phyloP scores from a whole-genome alignment of 2,113 vertebrate genomes.

The Tonatia bakeri region DNA sequence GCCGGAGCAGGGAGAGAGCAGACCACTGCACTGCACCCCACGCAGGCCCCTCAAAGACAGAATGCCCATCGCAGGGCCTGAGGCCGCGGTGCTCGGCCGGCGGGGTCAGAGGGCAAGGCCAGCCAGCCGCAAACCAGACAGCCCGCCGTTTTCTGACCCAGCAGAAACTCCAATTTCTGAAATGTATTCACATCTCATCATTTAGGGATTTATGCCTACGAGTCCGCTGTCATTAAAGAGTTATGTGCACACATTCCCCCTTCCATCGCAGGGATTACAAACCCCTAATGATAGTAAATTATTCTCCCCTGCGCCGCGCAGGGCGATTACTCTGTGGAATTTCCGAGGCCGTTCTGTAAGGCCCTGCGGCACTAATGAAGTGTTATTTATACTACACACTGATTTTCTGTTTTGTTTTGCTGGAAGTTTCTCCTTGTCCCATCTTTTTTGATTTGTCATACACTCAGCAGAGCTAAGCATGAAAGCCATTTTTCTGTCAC shows the following conservation, averaged over 20 bases:
- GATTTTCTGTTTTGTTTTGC: slow-evolving; percentile 70
- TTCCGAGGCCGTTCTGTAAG: slow-evolving; percentile 47
- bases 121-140: background rate
- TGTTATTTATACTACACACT: slow-evolving; percentile 64
- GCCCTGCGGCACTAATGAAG: slow-evolving; percentile 59
- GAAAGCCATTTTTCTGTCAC: slow-evolving; percentile 70
- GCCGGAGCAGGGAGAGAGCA: background rate
- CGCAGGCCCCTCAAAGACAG: background rate
- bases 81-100: background rate
- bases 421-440: slow-evolving; percentile 67
- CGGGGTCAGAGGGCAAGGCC: background rate
- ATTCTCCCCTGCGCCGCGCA: slow-evolving; percentile 25
- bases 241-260: slow-evolving; percentile 68
- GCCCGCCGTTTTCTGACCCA: slow-evolving; percentile 33
- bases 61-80: background rate
- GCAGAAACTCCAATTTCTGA: slow-evolving; percentile 66
- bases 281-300: slow-evolving; percentile 64
- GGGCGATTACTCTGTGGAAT: slow-evolving; percentile 54
- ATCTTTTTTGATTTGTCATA: slow-evolving; percentile 70
- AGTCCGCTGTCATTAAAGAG: slow-evolving; percentile 77
- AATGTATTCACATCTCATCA: slow-evolving; percentile 65
- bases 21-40: background rate
- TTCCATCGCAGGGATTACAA: slow-evolving; percentile 48
- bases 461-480: slow-evolving; percentile 62
- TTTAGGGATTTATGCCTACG: slow-evolving; percentile 76